Evolutionary conservation across 2,888 invertebrate species (phyloP), one percentile per base, ranked within the genome.

Genomic region (Oscheius sp.): DNA sequence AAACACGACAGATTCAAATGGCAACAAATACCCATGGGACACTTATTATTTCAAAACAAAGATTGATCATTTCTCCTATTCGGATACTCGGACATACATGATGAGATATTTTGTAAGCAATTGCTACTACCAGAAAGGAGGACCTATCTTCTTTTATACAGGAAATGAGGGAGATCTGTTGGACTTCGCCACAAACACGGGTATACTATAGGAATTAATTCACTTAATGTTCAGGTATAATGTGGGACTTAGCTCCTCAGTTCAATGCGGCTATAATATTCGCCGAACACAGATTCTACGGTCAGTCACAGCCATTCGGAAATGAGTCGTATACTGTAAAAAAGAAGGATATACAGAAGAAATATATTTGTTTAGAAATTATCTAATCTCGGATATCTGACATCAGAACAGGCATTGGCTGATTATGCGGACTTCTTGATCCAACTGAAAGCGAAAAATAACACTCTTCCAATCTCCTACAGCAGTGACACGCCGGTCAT

Each of bases 281-380:
- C 87, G 95, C 94, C n/a, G 96, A 97, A 86, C 96, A 97, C 88
- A 91, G 96, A 87, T 96, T 94, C 86, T 96, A 97, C 87, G 96
- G 96, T 6, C 87, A 90, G 70, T 93, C 94, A 0, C 85, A 93
- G 88, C 96, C 96, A 0, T 95, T 92, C 87, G 94, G 93, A 2
- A 91, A 92, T 20, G 17, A 20, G 41, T 50, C 62, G 4, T 62
- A 47, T 28, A 6, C 47, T 0, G 47, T 51, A 22, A 45, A 30
- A 32, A 17, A 14, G 12, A 14, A 9, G 26, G 45, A 14, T 9
- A 45, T 1, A 26, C 20, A 12, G 3, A 4, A 3, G 3, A 2
- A 2, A 30, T 9, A 28, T 3, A 22, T 33, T 38, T 9, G 14
- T 62, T 54, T 26, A 62, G 57, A 38, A 8, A 17, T 9, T 67